A percentile compares a stretch with the other conserved stretches of the same genome.
Conservation (phyloP, 2,888 invertebrate species). For the Suillia variegata region DNA sequence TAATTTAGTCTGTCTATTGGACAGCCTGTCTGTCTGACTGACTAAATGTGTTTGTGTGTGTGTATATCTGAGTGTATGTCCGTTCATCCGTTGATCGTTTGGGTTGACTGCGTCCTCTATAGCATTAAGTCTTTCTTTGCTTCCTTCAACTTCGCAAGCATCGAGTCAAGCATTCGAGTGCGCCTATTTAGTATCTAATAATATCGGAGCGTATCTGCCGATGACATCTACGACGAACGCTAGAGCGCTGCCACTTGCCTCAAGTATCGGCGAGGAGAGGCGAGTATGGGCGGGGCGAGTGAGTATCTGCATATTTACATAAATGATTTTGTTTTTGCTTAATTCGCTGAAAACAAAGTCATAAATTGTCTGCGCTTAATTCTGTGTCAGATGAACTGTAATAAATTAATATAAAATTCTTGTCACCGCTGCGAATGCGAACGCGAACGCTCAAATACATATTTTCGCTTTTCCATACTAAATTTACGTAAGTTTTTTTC, state of each 20-base stretch:
- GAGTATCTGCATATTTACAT: slow-evolving; percentile 38
- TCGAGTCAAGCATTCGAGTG: not conserved
- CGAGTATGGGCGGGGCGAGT: too few species aligned
- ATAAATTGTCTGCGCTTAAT: slow-evolving; percentile 59
- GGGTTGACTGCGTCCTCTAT: not conserved
- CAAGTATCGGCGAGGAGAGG: too few species aligned
- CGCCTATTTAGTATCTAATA: slow-evolving; percentile 7
- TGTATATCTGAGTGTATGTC: not conserved
- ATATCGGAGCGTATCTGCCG: not conserved
- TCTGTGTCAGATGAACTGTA: slow-evolving; percentile 57
- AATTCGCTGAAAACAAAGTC: slow-evolving; percentile 54
- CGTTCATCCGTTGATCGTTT: not conserved
- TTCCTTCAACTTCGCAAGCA: not conserved
- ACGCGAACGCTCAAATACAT: not conserved
- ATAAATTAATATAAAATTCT: slow-evolving; percentile 60
- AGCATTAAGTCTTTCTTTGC: too few species aligned
- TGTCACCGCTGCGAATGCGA: slow-evolving; percentile 39
- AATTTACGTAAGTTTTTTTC: slow-evolving; percentile 14
- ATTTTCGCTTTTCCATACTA: slow-evolving; percentile 2
- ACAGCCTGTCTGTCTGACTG: too few species aligned
- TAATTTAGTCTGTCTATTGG: too few species aligned
- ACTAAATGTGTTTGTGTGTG: not conserved
- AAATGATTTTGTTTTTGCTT: slow-evolving; percentile 36
- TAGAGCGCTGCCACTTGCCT: too few species aligned
- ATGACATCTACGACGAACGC: not conserved